Percentiles rank a stretch among this genome's conserved stretches.
Conservation (phyloP, 1,140 invertebrate species). For the Trissolcus basalis region DNA sequence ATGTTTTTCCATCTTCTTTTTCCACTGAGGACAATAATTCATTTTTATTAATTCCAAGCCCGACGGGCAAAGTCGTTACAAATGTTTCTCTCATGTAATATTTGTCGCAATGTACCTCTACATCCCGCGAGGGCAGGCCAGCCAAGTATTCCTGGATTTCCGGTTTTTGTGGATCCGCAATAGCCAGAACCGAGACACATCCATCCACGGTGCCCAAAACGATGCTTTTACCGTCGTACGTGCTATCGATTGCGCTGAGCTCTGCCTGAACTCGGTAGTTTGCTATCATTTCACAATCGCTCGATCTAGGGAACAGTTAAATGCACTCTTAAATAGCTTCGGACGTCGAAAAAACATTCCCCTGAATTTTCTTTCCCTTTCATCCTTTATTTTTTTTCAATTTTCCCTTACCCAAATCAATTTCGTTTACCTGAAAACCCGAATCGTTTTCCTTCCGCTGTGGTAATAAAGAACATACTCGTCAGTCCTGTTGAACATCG, state of each 20-base stretch:
- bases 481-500: conserved; percentile 94
- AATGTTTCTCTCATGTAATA: neutral
- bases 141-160: conserved; percentile 82
- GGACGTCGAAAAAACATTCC: too few species aligned
- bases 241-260: conserved; percentile 89
- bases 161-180: conserved; percentile 85
- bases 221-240: conserved; percentile 87
- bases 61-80: too few species aligned
- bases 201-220: conserved; percentile 95
- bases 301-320: conserved; percentile 78
- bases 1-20: conserved; percentile 82
- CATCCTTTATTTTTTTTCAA: neutral
- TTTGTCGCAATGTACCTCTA: conserved; percentile 75
- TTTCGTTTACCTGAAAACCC: conserved; percentile 87
- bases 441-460: conserved; percentile 92
- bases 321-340: too few species aligned
- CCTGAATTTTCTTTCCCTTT: too few species aligned
- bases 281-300: conserved; percentile 92
- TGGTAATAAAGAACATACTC: conserved; percentile 98
- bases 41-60: neutral
- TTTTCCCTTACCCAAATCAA: neutral
- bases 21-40: conserved; percentile 78
- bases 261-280: conserved; percentile 96
- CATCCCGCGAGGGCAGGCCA: conserved; percentile 83
- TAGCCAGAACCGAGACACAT: conserved; percentile 92